A percentile compares a stretch with the other conserved stretches of the same genome.
Conservation (phyloP, 2,888 invertebrate genomes). For the Teleogryllus oceanicus region DNA sequence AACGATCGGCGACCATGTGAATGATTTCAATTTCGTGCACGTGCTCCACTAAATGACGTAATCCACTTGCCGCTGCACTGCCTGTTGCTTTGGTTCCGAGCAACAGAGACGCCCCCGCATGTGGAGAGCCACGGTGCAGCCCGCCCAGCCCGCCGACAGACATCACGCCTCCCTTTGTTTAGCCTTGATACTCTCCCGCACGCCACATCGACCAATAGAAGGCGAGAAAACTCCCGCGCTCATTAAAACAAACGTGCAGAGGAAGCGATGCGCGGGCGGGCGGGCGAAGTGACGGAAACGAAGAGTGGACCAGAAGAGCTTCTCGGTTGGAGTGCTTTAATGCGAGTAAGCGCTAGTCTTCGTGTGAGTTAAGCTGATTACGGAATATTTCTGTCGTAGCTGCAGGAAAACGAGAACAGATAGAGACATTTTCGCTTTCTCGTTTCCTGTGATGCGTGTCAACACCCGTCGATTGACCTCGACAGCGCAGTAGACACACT, state of each 20-base stretch:
- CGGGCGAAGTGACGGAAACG: too few relatives aligned
- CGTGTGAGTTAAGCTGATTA: too few relatives aligned
- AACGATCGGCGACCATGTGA: not conserved
- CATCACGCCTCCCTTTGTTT: constrained; percentile 6
- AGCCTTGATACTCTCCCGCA: not conserved
- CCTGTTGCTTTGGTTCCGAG: not conserved
- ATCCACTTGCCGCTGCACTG: not conserved
- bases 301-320: too few relatives aligned
- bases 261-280: not conserved
- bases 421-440: too few relatives aligned
- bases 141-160: not conserved
- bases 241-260: constrained; percentile 18
- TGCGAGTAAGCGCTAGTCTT: too few relatives aligned
- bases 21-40: constrained; percentile 4
- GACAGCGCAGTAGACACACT: too few relatives aligned
- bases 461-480: too few relatives aligned
- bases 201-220: not conserved
- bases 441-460: too few relatives aligned
- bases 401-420: too few relatives aligned
- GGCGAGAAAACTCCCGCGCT: not conserved
- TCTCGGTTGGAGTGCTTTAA: too few relatives aligned
- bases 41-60: not conserved
- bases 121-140: not conserved
- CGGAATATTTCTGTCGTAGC: too few relatives aligned
- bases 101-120: not conserved